A percentile compares a stretch with the other conserved stretches of the same genome.
phyloP scores from a whole-genome alignment of 53 echinoderm and acorn worm genomes.

The Crossaster papposus region DNA sequence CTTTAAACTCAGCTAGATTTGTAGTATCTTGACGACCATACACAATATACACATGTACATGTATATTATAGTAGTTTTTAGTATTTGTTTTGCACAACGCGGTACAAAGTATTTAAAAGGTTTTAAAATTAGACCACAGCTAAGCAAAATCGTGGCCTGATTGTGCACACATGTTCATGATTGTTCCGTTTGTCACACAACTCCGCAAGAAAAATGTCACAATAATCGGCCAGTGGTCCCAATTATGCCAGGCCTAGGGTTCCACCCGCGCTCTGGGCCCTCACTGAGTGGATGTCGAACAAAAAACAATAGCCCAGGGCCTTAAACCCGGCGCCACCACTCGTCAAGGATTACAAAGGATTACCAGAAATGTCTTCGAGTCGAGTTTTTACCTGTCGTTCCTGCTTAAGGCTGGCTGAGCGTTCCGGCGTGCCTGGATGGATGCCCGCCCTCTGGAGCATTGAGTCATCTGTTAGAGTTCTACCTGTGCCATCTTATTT shows the following conservation, averaged over 20 bases:
- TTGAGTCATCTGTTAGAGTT: slow-evolving; percentile 21
- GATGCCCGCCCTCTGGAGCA: slow-evolving; percentile 45
- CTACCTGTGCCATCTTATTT: slow-evolving; percentile 48
- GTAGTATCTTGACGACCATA: too few relatives aligned
- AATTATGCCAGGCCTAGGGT: slow-evolving; percentile 28
- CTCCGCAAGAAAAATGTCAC: slow-evolving; percentile 18
- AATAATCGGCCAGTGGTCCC: slow-evolving; percentile 39
- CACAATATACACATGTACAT: too few relatives aligned
- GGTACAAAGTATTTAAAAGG: not conserved
- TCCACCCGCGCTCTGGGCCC: slow-evolving; percentile 31
- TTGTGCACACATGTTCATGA: not conserved
- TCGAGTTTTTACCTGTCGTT: slow-evolving; percentile 45
- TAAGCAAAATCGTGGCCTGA: not conserved
- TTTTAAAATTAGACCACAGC: not conserved
- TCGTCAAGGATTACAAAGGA: slow-evolving; percentile 65
- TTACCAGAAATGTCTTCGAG: slow-evolving; percentile 32
- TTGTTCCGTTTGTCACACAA: slow-evolving; percentile 12
- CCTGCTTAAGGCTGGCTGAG: slow-evolving; percentile 38
- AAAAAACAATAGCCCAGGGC: slow-evolving; percentile 60
- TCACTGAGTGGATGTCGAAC: slow-evolving; percentile 39
- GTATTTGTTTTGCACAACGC: too few relatives aligned
- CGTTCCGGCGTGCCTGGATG: slow-evolving; percentile 47
- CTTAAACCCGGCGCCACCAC: slow-evolving; percentile 29
- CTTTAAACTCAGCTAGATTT: too few relatives aligned
- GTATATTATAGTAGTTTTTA: too few relatives aligned